A percentile compares a stretch with the other conserved stretches of the same genome.
Conservation (phyloP, 2,888 invertebrate genomes). For the Drosophila maculinotata region DNA sequence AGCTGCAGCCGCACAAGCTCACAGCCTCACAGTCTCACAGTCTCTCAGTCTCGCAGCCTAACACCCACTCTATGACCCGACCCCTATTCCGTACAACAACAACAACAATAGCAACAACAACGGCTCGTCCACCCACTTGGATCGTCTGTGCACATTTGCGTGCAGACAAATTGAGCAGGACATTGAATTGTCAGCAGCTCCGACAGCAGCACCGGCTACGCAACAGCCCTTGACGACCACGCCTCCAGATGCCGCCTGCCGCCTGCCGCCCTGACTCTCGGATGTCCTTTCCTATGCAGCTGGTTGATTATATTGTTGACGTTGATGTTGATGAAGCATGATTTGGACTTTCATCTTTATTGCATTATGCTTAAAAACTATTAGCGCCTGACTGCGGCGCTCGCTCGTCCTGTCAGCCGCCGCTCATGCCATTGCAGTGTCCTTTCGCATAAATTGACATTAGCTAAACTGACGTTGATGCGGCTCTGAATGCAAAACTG, state of each 20-base stretch:
- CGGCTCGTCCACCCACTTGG: constrained; percentile 17
- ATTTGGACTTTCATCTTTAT: constrained; percentile 81
- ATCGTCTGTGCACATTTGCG: constrained; percentile 62
- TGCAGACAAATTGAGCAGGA: constrained; percentile 80
- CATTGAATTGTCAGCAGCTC: constrained; percentile 77
- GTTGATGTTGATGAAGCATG: constrained; percentile 80
- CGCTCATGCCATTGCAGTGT: constrained; percentile 14
- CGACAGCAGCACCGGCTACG: constrained; percentile 48
- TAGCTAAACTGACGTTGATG: constrained; percentile 66
- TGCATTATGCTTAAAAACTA: constrained; percentile 82
- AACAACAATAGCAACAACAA: constrained; percentile 46
- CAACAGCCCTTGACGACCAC: constrained; percentile 62
- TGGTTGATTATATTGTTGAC: constrained; percentile 80
- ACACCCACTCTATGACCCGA: constrained; percentile 19
- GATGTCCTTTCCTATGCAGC: constrained; percentile 38
- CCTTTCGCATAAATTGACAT: constrained; percentile 52
- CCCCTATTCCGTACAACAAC: constrained; percentile 6
- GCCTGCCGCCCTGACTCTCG: constrained; percentile 13
- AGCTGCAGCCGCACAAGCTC: constrained; percentile 61
- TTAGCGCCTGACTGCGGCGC: constrained; percentile 62
- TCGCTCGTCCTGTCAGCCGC: constrained; percentile 11
- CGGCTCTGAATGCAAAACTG: constrained; percentile 28
- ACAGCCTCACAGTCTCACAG: constrained; percentile 44
- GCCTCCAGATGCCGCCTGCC: constrained; percentile 10
- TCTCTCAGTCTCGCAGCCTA: constrained; percentile 36